These are phyloP conservation scores for Thymelicus sylvestris DNA, from an alignment of 2,888 invertebrate species.

Conservation along the genomic window DNA sequence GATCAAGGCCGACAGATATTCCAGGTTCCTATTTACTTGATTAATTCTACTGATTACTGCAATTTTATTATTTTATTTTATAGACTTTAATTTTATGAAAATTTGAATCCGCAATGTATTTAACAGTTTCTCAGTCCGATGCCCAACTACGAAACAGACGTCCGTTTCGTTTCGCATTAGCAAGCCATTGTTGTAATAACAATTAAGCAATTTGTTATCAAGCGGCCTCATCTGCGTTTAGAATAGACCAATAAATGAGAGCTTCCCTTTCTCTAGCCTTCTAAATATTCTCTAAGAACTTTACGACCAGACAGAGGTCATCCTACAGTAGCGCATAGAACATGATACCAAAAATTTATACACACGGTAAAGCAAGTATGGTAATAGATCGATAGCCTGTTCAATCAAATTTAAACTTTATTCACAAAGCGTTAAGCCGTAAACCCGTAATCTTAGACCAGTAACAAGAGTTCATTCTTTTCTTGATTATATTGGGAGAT, in stretches of 20 bases:
- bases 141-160: conserved; percentile 27
- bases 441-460: neutral
- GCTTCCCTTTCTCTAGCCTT: conserved; percentile 39
- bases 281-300: conserved; percentile 19
- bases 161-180: conserved; percentile 57
- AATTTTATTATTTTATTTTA: no score
- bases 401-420: conserved; percentile 14
- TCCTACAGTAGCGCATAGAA: conserved; percentile 45
- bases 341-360: conserved; percentile 39
- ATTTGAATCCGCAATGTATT: neutral
- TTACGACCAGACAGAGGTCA: conserved; percentile 44
- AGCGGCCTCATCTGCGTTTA: conserved; percentile 59
- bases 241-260: conserved; percentile 49
- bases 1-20: no score
- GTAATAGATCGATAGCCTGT: neutral
- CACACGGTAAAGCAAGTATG: conserved; percentile 19
- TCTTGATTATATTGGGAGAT: conserved; percentile 31
- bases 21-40: no score
- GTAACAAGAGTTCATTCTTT: conserved; percentile 8
- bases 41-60: no score
- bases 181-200: conserved; percentile 66
- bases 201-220: conserved; percentile 75
- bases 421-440: neutral
- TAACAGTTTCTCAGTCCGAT: conserved; percentile 16
- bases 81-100: no score